phyloP scores from a whole-genome alignment of 2,797 vertebrate genomes.

The Enteromius treurensis region DNA sequence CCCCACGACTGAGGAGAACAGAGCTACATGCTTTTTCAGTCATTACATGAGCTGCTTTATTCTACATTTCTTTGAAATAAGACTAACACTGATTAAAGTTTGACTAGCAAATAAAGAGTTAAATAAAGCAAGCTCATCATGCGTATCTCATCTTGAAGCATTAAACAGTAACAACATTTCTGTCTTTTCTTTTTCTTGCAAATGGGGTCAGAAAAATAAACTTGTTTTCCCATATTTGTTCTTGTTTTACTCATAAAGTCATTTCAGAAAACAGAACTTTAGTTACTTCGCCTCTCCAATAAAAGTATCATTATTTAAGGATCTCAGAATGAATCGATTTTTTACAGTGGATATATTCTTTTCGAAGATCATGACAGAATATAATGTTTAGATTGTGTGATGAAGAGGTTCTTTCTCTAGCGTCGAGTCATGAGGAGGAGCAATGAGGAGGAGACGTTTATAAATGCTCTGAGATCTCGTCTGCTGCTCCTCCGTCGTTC shows the following conservation, averaged over 20 bases:
- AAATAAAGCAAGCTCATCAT: neutral
- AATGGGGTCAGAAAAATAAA: neutral
- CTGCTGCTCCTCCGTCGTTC: neutral
- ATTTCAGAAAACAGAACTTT: neutral
- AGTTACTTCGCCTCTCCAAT: neutral
- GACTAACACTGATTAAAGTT: neutral
- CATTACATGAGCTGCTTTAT: neutral
- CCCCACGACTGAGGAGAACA: neutral
- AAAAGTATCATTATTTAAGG: neutral
- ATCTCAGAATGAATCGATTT: no score
- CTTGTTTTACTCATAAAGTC: neutral
- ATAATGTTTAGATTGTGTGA: neutral
- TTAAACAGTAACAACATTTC: neutral
- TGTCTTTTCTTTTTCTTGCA: neutral
- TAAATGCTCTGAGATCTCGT: neutral
- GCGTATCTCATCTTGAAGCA: neutral
- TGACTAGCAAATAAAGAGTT: neutral
- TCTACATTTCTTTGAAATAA: neutral
- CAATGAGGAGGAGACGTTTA: slow-evolving; percentile 11
- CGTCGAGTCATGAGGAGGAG: neutral
- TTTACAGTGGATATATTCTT: neutral
- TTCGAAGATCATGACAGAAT: neutral
- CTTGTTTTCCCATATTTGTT: neutral
- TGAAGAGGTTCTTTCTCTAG: neutral
- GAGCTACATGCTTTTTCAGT: neutral